Percentiles rank a stretch among this genome's conserved stretches.
Conservation (phyloP, 2,113 vertebrate species). For the Galeopterus variegatus region DNA sequence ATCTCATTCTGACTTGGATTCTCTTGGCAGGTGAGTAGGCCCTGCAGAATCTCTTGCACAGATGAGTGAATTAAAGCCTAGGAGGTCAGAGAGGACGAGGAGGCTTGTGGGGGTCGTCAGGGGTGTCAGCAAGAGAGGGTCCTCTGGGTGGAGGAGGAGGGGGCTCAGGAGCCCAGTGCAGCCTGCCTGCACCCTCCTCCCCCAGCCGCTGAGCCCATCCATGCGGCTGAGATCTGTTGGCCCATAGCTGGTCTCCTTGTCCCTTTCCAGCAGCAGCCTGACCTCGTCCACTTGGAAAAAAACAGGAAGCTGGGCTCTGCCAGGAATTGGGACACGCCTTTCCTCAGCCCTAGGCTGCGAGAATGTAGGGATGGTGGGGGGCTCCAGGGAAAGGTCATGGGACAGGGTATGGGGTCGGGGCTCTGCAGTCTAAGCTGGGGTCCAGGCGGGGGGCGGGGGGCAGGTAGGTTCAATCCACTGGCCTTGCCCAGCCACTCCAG, state of each 20-base stretch:
- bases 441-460: neutral
- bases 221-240: neutral
- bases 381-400: neutral
- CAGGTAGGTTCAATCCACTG: no score
- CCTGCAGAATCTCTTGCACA: neutral
- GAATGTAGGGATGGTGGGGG: neutral
- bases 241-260: neutral
- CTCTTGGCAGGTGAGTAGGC: neutral
- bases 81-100: neutral
- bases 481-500: neutral
- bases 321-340: conserved; percentile 68
- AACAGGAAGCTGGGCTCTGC: conserved; percentile 81
- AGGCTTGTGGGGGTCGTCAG: neutral
- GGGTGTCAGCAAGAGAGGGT: neutral
- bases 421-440: neutral
- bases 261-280: conserved; percentile 63
- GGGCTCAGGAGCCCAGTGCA: neutral
- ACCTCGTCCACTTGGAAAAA: conserved; percentile 77
- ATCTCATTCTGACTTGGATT: neutral
- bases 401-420: no score
- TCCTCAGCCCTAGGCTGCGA: conserved; percentile 21
- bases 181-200: neutral
- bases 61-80: neutral
- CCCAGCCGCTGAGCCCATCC: neutral
- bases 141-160: neutral